These are phyloP conservation scores for Eciton burchellii DNA, from an alignment of 1,140 invertebrate species.

Conservation along the genomic window DNA sequence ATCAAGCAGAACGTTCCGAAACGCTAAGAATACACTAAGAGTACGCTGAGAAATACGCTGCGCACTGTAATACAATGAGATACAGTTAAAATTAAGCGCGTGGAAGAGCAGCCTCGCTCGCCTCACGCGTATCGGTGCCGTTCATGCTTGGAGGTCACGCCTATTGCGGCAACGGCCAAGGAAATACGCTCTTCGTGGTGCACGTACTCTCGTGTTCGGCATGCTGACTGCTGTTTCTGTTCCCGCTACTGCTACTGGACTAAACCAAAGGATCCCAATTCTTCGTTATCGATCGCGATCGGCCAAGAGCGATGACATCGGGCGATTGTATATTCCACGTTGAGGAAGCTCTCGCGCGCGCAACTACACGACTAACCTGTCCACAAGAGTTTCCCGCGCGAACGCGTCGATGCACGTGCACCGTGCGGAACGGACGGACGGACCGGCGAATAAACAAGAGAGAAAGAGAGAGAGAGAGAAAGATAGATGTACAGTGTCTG, in stretches of 20 bases:
- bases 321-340: not conserved
- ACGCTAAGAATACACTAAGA: not conserved
- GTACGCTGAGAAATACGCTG: not conserved
- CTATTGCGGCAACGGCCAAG: not conserved
- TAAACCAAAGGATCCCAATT: slow-evolving; percentile 16
- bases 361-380: not conserved
- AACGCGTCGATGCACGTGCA: slow-evolving; percentile 9
- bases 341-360: not conserved
- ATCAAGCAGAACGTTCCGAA: not conserved
- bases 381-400: not conserved
- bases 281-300: not conserved
- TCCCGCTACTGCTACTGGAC: not conserved
- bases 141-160: not conserved
- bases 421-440: not conserved
- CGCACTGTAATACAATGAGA: not conserved
- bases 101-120: not conserved
- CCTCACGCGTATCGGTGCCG: not conserved
- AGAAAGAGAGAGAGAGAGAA: too few relatives aligned
- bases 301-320: slow-evolving; percentile 16
- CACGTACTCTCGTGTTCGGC: slow-evolving; percentile 47
- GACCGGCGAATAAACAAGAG: too few relatives aligned
- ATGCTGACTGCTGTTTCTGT: slow-evolving; percentile 13
- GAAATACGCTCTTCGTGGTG: not conserved
- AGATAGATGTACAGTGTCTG: too few relatives aligned
- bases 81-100: not conserved